A percentile compares a stretch with the other conserved stretches of the same genome.
These are phyloP conservation scores for Agrotis ipsilon DNA, from an alignment of 2,888 invertebrate genomes.

Conservation along the genomic window DNA sequence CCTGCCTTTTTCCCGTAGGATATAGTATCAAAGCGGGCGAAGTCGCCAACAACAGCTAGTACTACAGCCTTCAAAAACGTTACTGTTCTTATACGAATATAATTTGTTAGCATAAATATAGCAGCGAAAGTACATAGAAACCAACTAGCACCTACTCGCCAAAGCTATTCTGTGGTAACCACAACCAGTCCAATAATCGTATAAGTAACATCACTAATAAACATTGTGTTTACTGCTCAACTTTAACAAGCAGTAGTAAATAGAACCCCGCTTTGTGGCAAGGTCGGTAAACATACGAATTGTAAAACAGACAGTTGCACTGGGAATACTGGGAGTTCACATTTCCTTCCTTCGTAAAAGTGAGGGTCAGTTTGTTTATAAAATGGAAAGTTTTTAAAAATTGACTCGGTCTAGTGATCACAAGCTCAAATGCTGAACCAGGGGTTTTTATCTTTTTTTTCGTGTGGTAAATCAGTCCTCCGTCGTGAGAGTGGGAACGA, in stretches of 20 bases:
- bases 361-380: background rate
- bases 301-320: background rate
- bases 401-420: background rate
- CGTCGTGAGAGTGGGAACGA: no score
- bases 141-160: background rate
- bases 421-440: no score
- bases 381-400: background rate
- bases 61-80: background rate
- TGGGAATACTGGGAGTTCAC: background rate
- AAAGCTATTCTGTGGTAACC: slow-evolving; percentile 19
- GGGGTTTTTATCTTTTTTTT: no score
- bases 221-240: background rate
- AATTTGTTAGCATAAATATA: background rate
- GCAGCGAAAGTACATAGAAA: background rate
- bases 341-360: slow-evolving; percentile 15
- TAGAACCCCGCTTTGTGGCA: slow-evolving; percentile 9
- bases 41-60: no score
- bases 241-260: slow-evolving; percentile 21
- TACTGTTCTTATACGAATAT: background rate
- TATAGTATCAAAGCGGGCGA: no score
- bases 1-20: no score
- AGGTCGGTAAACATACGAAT: slow-evolving; percentile 10
- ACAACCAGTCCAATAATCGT: slow-evolving; percentile 3
- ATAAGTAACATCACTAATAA: slow-evolving; percentile 4
- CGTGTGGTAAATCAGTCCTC: no score